Base-by-base conservation (phyloP, 2,888 invertebrate genomes). In the Leucoptera coffeella region DNA sequence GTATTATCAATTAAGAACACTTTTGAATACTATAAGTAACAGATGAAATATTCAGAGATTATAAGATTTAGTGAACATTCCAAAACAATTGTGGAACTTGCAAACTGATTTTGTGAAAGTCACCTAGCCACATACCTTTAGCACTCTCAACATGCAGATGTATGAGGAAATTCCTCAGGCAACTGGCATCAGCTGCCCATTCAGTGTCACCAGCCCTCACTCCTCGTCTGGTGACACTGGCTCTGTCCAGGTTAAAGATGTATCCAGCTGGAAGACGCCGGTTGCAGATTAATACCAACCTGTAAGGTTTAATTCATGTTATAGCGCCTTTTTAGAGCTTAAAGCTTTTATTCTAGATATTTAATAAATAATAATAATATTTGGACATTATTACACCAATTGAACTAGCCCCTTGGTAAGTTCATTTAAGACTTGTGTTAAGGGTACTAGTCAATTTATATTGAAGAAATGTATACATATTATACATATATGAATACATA, bases 121-220 rank as follows among this genome's bases (percentile, higher is more conserved):
- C n/a, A n/a, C n/a, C n/a, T n/a, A 13, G n/a, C 17, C 6, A 25
- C 39, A 33, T 11, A 61, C 65, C 58, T 27, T 52, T 27, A 12
- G 41, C 7, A 47, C 35, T 20, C 10, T 36, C 36, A 3, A 41
- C 43, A 17, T 60, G 56, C 36, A 71, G 37, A 7, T 53, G 44
- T 26, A 37, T 34, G 14, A 72, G 38, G 26, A 58, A 62, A 28
- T 40, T 45, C 19, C 42, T 40, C 10, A 71, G 19, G 8, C 57
- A 58, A 2, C 38, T 41, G 0, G 56, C 62, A 22, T 72, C 71
- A 1, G 37, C 31, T 13, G 32, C 31, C 67, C 69, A 67, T 27
- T 49, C 50, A 0, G 45, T 37, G 10, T 46, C 57, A 2, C 31
- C 29, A 5, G 34, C 30, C 9, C 64, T 30, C 1, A 48, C 50